A percentile compares a stretch with the other conserved stretches of the same genome.
Evolutionary conservation across 2,113 vertebrate species (phyloP).

Genomic region (Sorex araneus): DNA sequence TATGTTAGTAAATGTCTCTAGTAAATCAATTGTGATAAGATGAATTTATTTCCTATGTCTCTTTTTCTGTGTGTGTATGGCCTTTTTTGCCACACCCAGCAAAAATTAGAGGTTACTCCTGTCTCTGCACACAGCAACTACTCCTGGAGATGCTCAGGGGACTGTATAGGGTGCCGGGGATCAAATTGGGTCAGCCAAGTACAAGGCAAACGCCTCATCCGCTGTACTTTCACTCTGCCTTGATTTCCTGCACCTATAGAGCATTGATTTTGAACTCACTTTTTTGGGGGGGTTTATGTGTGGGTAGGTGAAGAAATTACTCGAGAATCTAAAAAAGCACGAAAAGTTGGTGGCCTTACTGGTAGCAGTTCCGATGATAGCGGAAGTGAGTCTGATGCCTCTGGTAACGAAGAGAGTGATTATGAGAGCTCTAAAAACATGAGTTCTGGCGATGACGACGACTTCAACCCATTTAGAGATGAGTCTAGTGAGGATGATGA

Average conservation of each 20-base stretch:
- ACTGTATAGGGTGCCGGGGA: too few species aligned
- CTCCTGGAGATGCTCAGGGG: too few species aligned
- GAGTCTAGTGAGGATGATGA: slow-evolving; percentile 97
- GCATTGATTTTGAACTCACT: slow-evolving; percentile 24
- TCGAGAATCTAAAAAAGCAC: slow-evolving; percentile 94
- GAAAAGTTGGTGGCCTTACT: slow-evolving; percentile 94
- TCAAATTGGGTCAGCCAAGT: too few species aligned
- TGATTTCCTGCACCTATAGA: not conserved
- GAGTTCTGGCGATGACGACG: slow-evolving; percentile 96
- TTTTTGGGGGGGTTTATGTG: not conserved
- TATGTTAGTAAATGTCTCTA: too few species aligned
- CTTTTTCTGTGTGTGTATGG: too few species aligned
- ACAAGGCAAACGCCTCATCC: too few species aligned
- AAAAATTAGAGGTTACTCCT: too few species aligned
- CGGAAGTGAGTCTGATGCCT: slow-evolving; percentile 91
- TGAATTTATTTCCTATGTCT: too few species aligned
- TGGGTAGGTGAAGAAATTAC: slow-evolving; percentile 92
- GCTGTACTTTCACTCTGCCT: too few species aligned
- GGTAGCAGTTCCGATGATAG: slow-evolving; percentile 97
- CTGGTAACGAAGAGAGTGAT: slow-evolving; percentile 95
- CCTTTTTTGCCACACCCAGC: too few species aligned
- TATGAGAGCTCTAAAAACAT: slow-evolving; percentile 95
- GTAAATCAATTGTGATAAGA: too few species aligned
- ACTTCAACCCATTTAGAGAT: slow-evolving; percentile 98
- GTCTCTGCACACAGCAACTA: too few species aligned